Percentiles rank a stretch among this genome's conserved stretches.
Conservation (phyloP, 1,140 invertebrate species). For the Octopus sinensis region DNA sequence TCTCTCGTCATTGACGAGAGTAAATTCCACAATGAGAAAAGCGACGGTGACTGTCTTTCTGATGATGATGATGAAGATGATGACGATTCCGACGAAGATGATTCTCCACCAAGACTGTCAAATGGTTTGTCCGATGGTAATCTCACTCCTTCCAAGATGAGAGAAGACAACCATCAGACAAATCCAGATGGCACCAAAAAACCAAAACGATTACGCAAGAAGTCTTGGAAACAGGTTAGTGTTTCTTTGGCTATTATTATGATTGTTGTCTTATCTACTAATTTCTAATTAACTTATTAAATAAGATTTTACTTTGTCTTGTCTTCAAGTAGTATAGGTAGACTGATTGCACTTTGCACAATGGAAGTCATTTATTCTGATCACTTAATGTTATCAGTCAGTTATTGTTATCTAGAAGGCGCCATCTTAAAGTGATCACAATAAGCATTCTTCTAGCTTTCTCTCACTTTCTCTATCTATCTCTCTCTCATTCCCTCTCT, state of each 20-base stretch:
- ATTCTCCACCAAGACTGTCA: neutral
- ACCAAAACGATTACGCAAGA: conserved; percentile 45
- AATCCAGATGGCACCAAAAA: conserved; percentile 21
- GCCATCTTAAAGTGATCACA: no score
- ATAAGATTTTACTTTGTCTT: no score
- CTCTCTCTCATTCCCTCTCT: no score
- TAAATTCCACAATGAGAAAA: neutral
- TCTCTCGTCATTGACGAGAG: conserved; percentile 37
- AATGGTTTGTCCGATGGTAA: neutral
- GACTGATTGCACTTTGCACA: no score
- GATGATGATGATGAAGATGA: conserved; percentile 21
- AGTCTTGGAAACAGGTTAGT: conserved; percentile 52
- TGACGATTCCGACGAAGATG: conserved; percentile 10
- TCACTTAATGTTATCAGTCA: no score
- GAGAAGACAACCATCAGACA: neutral
- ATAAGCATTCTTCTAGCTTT: no score
- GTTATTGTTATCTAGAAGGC: no score
- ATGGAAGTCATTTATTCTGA: no score
- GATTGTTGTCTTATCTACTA: no score
- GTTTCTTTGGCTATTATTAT: neutral
- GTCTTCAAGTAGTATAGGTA: no score
- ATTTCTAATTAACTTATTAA: no score
- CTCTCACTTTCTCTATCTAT: no score
- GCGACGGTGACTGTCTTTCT: conserved; percentile 6
- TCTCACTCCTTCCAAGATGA: neutral